phyloP scores from a whole-genome alignment of 64 coral and sea anemone species.

The Actinia tenebrosa region DNA sequence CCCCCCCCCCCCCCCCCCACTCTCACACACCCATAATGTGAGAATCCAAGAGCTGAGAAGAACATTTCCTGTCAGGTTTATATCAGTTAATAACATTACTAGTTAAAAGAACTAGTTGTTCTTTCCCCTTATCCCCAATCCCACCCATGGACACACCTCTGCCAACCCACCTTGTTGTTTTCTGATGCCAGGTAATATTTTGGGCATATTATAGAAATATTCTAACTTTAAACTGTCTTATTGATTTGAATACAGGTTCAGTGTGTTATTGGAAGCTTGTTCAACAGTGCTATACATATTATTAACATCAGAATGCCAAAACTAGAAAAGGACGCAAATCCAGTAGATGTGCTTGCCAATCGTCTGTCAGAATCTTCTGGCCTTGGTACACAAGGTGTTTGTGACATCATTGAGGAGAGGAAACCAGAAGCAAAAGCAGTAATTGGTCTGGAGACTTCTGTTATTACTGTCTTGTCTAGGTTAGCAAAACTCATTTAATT shows the following conservation, averaged over 20 bases:
- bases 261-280: conserved; percentile 82
- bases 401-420: background rate
- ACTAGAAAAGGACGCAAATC: background rate
- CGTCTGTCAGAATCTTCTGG: conserved; percentile 41
- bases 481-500: background rate
- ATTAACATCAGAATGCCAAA: conserved; percentile 65
- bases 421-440: background rate
- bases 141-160: too few species aligned
- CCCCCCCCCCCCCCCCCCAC: too few species aligned
- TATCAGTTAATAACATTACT: too few species aligned
- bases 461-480: conserved; percentile 13
- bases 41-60: too few species aligned
- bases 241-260: conserved; percentile 11
- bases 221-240: background rate
- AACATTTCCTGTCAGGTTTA: too few species aligned
- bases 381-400: conserved; percentile 47
- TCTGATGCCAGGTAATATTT: background rate
- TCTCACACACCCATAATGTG: too few species aligned
- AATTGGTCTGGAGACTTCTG: background rate
- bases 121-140: too few species aligned
- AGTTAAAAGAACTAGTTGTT: too few species aligned
- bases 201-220: background rate
- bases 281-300: conserved; percentile 79
- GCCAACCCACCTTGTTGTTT: too few species aligned
- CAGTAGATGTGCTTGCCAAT: conserved; percentile 31